phyloP scores from a whole-genome alignment of 2,113 vertebrate species.

The Macaca nemestrina region DNA sequence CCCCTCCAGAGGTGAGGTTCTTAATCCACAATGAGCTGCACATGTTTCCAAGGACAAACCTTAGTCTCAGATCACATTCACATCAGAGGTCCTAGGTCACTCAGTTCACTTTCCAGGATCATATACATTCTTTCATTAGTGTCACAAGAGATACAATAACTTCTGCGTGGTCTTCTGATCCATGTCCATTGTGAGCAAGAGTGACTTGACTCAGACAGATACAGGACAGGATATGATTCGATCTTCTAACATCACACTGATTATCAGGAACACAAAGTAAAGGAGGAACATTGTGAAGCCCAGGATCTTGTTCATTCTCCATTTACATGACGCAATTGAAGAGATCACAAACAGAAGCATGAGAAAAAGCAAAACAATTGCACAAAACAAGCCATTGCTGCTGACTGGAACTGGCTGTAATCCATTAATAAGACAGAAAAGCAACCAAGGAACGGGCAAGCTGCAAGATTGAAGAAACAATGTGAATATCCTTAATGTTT shows the following conservation, averaged over 20 bases:
- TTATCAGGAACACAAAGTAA: conserved; percentile 95
- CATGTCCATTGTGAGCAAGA: background rate
- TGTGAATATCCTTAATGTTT: background rate
- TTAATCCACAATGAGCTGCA: background rate
- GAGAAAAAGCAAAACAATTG: conserved; percentile 96
- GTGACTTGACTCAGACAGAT: conserved; percentile 83
- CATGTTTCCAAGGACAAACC: background rate
- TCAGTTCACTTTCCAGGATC: background rate
- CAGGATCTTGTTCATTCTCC: conserved; percentile 97
- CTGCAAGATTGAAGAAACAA: conserved; percentile 81
- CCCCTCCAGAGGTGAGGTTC: background rate
- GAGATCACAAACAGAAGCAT: conserved; percentile 98
- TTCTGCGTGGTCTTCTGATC: background rate
- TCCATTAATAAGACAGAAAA: conserved; percentile 87
- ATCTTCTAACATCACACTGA: conserved; percentile 97
- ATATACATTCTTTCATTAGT: background rate
- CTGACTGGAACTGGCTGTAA: conserved; percentile 92
- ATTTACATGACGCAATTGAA: conserved; percentile 93
- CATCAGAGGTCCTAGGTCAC: background rate
- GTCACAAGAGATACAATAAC: background rate
- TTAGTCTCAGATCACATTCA: background rate
- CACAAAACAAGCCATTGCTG: conserved; percentile 97
- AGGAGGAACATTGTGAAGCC: conserved; percentile 96
- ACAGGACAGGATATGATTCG: conserved; percentile 93
- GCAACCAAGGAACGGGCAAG: conserved; percentile 94